Evolutionary conservation across 2,113 vertebrate genomes (phyloP).

Genomic region (Syngnathoides biaculeatus): DNA sequence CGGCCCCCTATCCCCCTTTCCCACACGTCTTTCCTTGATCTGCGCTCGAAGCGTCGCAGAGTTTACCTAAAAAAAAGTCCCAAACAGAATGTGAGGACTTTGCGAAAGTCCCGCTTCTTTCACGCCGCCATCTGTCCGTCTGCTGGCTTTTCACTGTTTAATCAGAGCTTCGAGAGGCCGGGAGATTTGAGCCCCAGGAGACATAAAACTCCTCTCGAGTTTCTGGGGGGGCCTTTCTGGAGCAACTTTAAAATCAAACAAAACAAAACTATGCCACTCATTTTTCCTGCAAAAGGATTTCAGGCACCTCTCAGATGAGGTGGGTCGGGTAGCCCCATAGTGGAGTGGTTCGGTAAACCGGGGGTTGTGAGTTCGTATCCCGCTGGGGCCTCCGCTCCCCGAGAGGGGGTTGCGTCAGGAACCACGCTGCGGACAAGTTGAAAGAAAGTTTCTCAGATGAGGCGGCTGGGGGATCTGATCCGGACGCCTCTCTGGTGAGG

Average conservation of each 20-base stretch:
- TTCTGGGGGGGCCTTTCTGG: constrained; percentile 44
- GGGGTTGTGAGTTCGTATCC: too few species aligned
- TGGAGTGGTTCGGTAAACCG: too few species aligned
- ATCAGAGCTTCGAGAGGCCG: constrained; percentile 55
- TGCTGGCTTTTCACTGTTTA: constrained; percentile 50
- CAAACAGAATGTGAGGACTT: constrained; percentile 11
- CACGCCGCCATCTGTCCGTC: constrained; percentile 46
- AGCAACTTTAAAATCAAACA: constrained; percentile 31
- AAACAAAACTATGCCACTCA: constrained; percentile 16
- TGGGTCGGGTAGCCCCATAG: too few species aligned
- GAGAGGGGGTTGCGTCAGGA: too few species aligned
- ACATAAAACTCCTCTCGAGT: constrained; percentile 36
- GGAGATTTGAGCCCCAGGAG: constrained; percentile 49
- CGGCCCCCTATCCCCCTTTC: too few species aligned
- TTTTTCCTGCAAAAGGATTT: constrained; percentile 20
- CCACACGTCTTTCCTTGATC: neutral
- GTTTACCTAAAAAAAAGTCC: neutral
- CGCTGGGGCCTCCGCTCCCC: too few species aligned
- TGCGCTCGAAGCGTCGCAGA: neutral
- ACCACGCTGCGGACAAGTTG: too few species aligned
- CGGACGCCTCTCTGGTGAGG: too few species aligned
- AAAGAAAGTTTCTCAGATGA: too few species aligned
- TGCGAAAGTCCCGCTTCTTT: constrained; percentile 34
- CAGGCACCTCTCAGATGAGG: too few species aligned
- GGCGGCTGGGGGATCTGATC: too few species aligned